These are phyloP conservation scores for Emberiza fucata DNA, from an alignment of 2,113 vertebrate genomes.

Conservation along the genomic window DNA sequence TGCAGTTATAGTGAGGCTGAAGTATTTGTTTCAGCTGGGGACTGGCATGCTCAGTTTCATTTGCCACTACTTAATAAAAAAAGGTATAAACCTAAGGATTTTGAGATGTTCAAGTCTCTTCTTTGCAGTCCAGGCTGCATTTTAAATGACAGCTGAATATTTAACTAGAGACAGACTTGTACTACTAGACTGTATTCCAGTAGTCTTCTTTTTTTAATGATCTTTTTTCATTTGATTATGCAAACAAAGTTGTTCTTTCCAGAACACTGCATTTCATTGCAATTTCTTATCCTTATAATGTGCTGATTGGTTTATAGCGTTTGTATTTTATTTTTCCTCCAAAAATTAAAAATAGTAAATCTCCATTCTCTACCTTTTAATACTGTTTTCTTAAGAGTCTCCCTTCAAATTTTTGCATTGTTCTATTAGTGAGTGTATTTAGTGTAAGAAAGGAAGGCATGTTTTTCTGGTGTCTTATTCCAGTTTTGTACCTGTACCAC, in stretches of 20 bases:
- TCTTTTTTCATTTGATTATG: neutral
- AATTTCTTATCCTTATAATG: neutral
- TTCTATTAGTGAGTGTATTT: neutral
- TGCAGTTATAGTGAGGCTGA: neutral
- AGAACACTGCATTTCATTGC: neutral
- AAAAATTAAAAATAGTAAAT: neutral
- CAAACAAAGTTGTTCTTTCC: neutral
- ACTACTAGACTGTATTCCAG: neutral
- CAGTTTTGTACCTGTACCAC: neutral
- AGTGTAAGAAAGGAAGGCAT: neutral
- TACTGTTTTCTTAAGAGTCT: neutral
- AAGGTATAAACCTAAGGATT: neutral
- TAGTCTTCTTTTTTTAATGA: neutral
- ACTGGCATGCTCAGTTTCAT: neutral
- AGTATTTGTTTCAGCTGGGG: neutral
- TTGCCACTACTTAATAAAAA: neutral
- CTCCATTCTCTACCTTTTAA: neutral
- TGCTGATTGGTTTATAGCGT: neutral
- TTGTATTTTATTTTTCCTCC: neutral
- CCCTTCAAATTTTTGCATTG: neutral
- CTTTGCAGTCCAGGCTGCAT: neutral
- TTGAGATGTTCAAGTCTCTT: neutral
- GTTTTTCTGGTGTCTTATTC: neutral
- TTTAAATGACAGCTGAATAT: neutral
- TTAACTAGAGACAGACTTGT: neutral